Conservation (phyloP, 2,113 vertebrate genomes). For the Lophura nycthemera region DNA sequence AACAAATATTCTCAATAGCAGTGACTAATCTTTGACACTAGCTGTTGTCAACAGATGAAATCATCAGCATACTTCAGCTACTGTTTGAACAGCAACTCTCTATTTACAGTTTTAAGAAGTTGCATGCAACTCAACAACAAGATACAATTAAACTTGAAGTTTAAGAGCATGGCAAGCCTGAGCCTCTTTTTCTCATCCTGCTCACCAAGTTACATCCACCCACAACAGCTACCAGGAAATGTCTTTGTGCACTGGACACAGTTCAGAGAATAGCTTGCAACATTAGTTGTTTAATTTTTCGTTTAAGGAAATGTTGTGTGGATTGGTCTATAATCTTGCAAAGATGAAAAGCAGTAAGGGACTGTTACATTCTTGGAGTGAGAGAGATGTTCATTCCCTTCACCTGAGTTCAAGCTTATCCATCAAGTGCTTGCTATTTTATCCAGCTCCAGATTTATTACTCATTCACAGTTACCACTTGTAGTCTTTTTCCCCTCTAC, state of each 20-base stretch:
- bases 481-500: neutral
- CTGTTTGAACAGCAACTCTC: neutral
- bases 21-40: conserved; percentile 39
- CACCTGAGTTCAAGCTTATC: neutral
- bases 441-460: neutral
- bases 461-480: neutral
- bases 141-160: neutral
- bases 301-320: neutral
- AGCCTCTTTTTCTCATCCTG: neutral
- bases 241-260: neutral
- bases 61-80: conserved; percentile 24
- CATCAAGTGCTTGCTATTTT: neutral
- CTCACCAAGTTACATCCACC: neutral
- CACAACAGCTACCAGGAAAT: neutral
- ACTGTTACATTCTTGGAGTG: neutral
- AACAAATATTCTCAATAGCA: conserved; percentile 17
- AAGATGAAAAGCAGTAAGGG: neutral
- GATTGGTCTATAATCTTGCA: neutral
- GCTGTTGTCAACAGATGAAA: conserved; percentile 36
- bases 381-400: neutral
- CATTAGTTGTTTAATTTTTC: neutral
- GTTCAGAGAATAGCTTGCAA: neutral
- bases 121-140: neutral
- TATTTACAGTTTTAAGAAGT: conserved; percentile 19
- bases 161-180: fast-evolving